These are phyloP conservation scores for Onthophagus taurus DNA, from an alignment of 1,140 invertebrate genomes.

Conservation along the genomic window DNA sequence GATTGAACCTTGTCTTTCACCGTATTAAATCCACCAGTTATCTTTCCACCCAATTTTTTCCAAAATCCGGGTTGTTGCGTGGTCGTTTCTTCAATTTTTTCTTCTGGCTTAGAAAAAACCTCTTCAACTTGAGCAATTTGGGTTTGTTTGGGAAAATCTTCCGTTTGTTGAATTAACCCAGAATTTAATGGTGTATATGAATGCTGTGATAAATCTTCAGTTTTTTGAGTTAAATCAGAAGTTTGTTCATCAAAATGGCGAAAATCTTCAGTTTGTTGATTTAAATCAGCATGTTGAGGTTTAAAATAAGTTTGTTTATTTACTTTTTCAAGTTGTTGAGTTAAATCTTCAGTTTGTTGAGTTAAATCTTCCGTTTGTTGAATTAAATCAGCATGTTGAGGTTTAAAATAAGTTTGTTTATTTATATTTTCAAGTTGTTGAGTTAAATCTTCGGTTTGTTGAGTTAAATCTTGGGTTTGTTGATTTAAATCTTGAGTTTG, in stretches of 20 bases:
- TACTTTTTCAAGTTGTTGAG: constrained; percentile 9
- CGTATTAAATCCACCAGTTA: constrained; percentile 10
- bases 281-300: constrained; percentile 11
- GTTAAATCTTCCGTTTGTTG: constrained; percentile 14
- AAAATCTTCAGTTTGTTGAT: constrained; percentile 4
- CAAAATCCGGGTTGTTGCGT: constrained; percentile 16
- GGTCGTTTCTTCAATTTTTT: neutral
- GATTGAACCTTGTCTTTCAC: constrained; percentile 11
- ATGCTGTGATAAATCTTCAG: constrained; percentile 10
- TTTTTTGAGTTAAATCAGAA: constrained; percentile 12
- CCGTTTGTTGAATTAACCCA: neutral
- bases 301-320: constrained; percentile 1
- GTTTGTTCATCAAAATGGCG: constrained; percentile 4
- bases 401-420: neutral
- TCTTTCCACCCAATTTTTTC: constrained; percentile 15
- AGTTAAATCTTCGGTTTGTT: constrained; percentile 14
- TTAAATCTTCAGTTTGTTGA: constrained; percentile 3
- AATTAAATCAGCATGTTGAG: constrained; percentile 10
- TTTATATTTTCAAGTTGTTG: constrained; percentile 8
- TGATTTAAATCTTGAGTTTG: constrained; percentile 12
- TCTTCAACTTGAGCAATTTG: constrained; percentile 4
- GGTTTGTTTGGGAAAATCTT: neutral
- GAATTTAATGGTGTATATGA: neutral
- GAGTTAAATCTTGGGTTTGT: constrained; percentile 9
- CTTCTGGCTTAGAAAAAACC: neutral